Percentiles rank a stretch among this genome's conserved stretches.
phyloP scores from a whole-genome alignment of 2,113 vertebrate species.

The Ia io region DNA sequence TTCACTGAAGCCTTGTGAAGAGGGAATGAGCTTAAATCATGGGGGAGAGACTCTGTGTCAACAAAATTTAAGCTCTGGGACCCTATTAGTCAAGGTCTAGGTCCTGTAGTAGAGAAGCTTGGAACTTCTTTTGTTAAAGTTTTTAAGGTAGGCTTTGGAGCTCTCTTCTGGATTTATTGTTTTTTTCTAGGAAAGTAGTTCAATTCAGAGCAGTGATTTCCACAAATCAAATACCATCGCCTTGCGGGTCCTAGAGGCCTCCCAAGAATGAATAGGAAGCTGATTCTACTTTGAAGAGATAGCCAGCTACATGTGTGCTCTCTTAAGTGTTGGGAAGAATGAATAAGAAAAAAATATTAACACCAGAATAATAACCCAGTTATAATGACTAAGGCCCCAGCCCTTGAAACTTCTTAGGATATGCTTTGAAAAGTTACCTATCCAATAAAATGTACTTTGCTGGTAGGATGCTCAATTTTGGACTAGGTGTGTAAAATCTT shows the following conservation, averaged over 20 bases:
- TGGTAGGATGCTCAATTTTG: neutral
- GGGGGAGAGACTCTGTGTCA: neutral
- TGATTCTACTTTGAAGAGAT: neutral
- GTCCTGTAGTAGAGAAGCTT: neutral
- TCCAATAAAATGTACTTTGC: neutral
- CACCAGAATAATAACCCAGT: neutral
- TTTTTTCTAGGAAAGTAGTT: neutral
- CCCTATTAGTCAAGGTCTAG: neutral
- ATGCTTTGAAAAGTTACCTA: neutral
- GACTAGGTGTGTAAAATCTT: neutral
- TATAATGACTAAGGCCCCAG: neutral
- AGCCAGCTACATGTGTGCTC: neutral
- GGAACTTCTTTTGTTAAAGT: conserved; percentile 9
- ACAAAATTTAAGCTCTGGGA: neutral
- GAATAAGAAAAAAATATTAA: neutral
- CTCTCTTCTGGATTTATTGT: neutral
- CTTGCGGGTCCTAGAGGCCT: neutral
- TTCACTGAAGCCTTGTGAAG: neutral
- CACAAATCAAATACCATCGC: neutral
- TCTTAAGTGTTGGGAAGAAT: neutral
- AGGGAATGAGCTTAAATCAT: neutral
- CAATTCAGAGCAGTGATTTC: neutral
- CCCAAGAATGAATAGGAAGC: neutral
- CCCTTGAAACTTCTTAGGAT: neutral
- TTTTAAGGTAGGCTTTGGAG: conserved; percentile 8